Conservation (phyloP, 2,113 vertebrate genomes). For the Anarhynchus alexandrinus region DNA sequence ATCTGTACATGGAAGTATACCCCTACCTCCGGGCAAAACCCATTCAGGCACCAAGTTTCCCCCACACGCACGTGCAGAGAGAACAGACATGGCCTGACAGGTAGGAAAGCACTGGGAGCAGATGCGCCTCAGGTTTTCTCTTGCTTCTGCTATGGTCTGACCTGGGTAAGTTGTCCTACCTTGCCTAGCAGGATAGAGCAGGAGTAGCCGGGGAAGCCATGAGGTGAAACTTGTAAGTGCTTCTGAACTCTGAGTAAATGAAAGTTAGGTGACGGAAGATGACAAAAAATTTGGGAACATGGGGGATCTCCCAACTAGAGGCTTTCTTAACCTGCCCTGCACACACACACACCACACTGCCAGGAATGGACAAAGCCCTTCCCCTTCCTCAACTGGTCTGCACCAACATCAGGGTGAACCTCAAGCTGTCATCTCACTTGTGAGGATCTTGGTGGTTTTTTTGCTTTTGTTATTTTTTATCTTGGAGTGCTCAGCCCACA, state of each 20-base stretch:
- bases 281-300: background rate
- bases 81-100: background rate
- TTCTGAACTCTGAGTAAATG: background rate
- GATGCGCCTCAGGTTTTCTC: background rate
- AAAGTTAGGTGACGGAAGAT: background rate
- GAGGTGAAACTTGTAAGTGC: background rate
- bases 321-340: background rate
- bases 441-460: background rate
- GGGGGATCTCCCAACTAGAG: background rate
- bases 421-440: background rate
- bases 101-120: background rate
- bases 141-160: background rate
- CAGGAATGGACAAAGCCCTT: background rate
- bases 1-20: background rate
- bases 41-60: background rate
- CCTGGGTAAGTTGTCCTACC: background rate
- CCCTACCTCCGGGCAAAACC: background rate
- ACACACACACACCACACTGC: fast-evolving
- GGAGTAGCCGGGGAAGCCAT: background rate
- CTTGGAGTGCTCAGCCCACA: background rate
- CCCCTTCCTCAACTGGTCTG: background rate
- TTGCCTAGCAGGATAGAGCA: background rate
- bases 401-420: background rate
- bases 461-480: background rate
- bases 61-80: background rate